A percentile compares a stretch with the other conserved stretches of the same genome.
These are phyloP conservation scores for Butorides virescens DNA, from an alignment of 2,113 vertebrate species.

Conservation along the genomic window DNA sequence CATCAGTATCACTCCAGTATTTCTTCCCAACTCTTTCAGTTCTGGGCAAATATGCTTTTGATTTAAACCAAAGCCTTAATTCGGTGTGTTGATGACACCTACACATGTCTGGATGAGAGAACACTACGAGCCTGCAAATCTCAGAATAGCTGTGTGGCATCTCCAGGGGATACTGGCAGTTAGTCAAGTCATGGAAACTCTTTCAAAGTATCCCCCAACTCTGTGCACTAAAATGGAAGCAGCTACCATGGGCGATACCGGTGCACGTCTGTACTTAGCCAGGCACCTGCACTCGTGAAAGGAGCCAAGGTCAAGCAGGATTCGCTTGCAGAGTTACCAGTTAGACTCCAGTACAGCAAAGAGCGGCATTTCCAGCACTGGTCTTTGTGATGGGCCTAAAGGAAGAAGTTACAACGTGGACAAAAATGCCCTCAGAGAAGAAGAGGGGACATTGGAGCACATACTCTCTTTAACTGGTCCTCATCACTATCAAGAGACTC, in stretches of 20 bases:
- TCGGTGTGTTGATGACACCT: conserved; percentile 32
- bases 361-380: neutral
- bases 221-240: neutral
- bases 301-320: neutral
- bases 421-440: neutral
- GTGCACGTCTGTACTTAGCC: neutral
- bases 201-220: neutral
- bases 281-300: neutral
- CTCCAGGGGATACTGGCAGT: conserved; percentile 40
- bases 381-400: accelerated
- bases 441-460: neutral
- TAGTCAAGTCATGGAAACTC: neutral
- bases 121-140: conserved; percentile 31
- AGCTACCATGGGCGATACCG: accelerated
- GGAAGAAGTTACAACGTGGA: accelerated
- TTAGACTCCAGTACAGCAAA: neutral
- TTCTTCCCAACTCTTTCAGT: neutral
- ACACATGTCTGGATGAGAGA: conserved; percentile 54
- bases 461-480: neutral
- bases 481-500: neutral
- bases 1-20: neutral
- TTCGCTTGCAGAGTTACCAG: neutral
- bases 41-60: neutral
- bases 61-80: neutral
- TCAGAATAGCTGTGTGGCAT: conserved; percentile 40